These are phyloP conservation scores for Rosalia funebris DNA, from an alignment of 2,888 invertebrate genomes.

Conservation along the genomic window DNA sequence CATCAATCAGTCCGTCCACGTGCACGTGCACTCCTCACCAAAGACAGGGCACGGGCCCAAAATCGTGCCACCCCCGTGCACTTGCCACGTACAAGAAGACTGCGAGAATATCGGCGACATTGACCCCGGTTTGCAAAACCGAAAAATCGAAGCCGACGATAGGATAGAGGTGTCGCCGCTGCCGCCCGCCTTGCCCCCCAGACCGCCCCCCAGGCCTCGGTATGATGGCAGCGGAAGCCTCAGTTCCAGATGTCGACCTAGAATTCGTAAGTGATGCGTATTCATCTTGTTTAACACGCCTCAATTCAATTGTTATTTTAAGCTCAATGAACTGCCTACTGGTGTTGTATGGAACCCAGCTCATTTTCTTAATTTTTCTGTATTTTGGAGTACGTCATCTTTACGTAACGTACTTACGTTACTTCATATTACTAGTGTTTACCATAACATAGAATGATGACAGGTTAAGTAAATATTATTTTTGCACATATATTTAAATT, in stretches of 20 bases:
- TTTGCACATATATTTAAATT: no score
- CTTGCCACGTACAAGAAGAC: slow-evolving; percentile 59
- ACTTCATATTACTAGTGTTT: no score
- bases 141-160: slow-evolving; percentile 62
- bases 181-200: slow-evolving; percentile 64
- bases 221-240: slow-evolving; percentile 57
- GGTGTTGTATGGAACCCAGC: no score
- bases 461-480: no score
- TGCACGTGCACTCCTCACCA: slow-evolving; percentile 54
- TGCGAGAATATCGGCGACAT: slow-evolving; percentile 47
- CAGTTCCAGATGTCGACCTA: slow-evolving; percentile 53
- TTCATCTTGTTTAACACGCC: no score
- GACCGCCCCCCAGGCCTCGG: slow-evolving; percentile 64
- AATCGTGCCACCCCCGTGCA: slow-evolving; percentile 51
- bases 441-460: no score
- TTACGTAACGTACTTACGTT: no score
- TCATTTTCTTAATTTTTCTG: no score
- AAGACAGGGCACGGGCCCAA: slow-evolving; percentile 52
- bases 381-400: no score
- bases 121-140: slow-evolving; percentile 44
- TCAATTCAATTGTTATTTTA: no score
- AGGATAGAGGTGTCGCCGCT: slow-evolving; percentile 63
- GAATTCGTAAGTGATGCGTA: slow-evolving; percentile 54
- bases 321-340: no score
- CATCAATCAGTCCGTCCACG: slow-evolving; percentile 51